Percentiles rank a stretch among this genome's conserved stretches.
Conservation (phyloP, 2,797 vertebrate species). For the Pelochelys cantorii region DNA sequence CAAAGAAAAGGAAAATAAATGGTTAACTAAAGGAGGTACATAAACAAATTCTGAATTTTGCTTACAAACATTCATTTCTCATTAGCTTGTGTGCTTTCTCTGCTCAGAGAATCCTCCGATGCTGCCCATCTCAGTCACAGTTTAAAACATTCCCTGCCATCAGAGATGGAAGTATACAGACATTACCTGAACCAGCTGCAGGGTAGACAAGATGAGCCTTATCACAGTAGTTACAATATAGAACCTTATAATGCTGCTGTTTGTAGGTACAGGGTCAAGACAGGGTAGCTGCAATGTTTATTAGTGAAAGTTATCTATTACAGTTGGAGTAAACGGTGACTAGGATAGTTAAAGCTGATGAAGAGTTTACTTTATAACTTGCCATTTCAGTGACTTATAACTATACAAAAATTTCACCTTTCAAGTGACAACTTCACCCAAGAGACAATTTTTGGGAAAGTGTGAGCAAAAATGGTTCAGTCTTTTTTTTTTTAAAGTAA, state of each 20-base stretch:
- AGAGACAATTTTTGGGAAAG: background rate
- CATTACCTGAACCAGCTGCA: background rate
- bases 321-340: background rate
- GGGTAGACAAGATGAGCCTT: background rate
- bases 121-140: accelerated
- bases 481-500: background rate
- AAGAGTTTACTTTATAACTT: background rate
- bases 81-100: background rate
- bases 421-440: background rate
- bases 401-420: background rate
- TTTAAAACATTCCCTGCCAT: background rate
- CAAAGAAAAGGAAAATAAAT: conserved; percentile 1
- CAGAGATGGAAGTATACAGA: background rate
- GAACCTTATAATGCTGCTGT: background rate
- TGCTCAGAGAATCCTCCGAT: background rate
- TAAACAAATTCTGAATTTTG: background rate
- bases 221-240: conserved; percentile 1
- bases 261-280: conserved; percentile 1
- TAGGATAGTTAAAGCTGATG: conserved; percentile 7
- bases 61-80: conserved; percentile 20
- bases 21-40: background rate
- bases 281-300: background rate
- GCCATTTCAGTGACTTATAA: background rate
- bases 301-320: background rate
- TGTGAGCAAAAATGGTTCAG: background rate